Base-by-base conservation (phyloP, 2,888 invertebrate genomes). In the Drosophila incognita region DNA sequence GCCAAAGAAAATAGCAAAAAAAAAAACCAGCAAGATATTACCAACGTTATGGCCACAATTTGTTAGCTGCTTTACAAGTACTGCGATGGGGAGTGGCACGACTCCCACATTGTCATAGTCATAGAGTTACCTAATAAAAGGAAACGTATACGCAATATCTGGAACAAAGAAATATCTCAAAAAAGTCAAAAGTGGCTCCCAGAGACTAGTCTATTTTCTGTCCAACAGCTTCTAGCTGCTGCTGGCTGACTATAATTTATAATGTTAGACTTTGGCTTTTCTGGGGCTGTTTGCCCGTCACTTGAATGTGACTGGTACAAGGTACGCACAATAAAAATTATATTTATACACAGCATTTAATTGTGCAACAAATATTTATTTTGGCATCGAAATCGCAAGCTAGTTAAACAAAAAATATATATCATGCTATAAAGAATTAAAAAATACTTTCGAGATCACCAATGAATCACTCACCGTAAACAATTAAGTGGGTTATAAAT, bases 241-340 rank as follows among this genome's bases (percentile, higher is more conserved):
- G 1, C 36, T 38, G 21, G 5, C 57, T 36, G 57, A 24, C 75
- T 52, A 65, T 58, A 69, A 63, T 46, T 76, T 48, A 71, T 52
- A 57, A 61, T 56, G 53, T 56, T 60, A n/a, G 52, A 58, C 65
- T 63, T 36, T 58, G 10, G 51, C 42, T 42, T 36, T 36, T 53
- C 10, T 53, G 5, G 15, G 13, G 29, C 36, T 35, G 2, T 51
- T 64, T 29, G 18, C 0, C n/a, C 46, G 49, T 51, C 38, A 63
- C 52, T 71, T 64, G 65, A 57, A 64, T 69, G 79, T 74, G 57
- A 69, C 80, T 77, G 81, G 82, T 69, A 81, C 77, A 82, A 89
- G 81, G 85, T 90, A 83, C 75, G 64, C 78, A 81, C 87, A 81
- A 90, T 90, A 87, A 85, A 90, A 88, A 85, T 85, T 81, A 88